Conservation (phyloP, 2,888 invertebrate species). For the Napeogenes sylphis region DNA sequence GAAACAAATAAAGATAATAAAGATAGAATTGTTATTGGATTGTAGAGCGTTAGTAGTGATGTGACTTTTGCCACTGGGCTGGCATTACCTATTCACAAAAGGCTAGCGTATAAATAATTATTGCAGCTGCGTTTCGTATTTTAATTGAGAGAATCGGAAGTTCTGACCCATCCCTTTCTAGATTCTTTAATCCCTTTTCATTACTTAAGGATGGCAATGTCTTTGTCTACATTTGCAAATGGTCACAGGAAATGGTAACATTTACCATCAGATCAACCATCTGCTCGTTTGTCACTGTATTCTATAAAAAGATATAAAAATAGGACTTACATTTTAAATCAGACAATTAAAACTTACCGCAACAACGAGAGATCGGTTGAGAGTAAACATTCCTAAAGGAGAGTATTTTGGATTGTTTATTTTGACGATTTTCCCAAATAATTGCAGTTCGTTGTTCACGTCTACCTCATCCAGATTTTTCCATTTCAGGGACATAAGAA, state of each 20-base stretch:
- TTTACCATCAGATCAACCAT: no score
- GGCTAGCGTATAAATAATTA: no score
- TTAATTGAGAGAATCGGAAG: no score
- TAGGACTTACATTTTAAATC: background rate
- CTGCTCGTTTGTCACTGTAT: background rate
- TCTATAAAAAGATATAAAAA: background rate
- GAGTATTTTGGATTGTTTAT: conserved; percentile 10
- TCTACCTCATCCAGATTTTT: background rate
- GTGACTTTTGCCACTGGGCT: no score
- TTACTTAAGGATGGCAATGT: no score
- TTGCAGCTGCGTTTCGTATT: no score
- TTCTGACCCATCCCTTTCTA: no score
- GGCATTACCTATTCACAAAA: no score
- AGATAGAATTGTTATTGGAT: background rate
- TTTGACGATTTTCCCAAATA: conserved; percentile 11
- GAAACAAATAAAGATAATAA: background rate
- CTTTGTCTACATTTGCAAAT: no score
- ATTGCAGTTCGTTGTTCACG: conserved; percentile 14
- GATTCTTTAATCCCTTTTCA: no score
- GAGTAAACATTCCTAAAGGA: conserved; percentile 14
- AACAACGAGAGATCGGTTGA: conserved; percentile 9
- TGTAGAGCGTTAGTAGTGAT: background rate
- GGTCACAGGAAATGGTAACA: no score
- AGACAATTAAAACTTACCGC: conserved; percentile 10
- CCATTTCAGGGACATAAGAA: background rate